phyloP scores from a whole-genome alignment of 2,888 invertebrate genomes.

The Harpalus rufipes region DNA sequence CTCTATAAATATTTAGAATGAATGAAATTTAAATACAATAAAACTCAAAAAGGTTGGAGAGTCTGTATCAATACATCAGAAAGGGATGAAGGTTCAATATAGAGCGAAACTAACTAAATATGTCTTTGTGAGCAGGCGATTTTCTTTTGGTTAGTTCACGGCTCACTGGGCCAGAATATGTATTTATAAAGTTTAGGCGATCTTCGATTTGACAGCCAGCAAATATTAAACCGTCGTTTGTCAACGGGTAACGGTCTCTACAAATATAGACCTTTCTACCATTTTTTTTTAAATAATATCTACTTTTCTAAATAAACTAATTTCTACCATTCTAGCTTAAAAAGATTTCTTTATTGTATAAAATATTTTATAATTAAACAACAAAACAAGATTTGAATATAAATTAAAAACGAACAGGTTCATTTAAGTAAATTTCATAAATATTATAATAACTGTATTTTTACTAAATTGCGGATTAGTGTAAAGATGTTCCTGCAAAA shows the following conservation, averaged over 20 bases:
- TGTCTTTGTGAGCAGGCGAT: constrained; percentile 15
- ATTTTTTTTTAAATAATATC: neutral
- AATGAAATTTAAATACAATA: constrained; percentile 41
- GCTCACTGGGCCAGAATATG: constrained; percentile 42
- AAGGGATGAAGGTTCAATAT: constrained; percentile 28
- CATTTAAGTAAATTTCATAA: too few relatives aligned
- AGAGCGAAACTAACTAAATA: constrained; percentile 36
- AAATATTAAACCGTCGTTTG: constrained; percentile 49
- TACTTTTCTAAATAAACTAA: too few relatives aligned
- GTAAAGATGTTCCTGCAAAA: too few relatives aligned
- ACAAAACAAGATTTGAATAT: too few relatives aligned
- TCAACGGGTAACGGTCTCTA: constrained; percentile 14
- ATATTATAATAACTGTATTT: too few relatives aligned
- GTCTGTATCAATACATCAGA: constrained; percentile 24
- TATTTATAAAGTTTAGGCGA: constrained; percentile 45
- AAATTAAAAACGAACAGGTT: too few relatives aligned
- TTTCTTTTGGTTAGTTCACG: constrained; percentile 39
- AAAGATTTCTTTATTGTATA: too few relatives aligned
- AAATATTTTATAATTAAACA: too few relatives aligned
- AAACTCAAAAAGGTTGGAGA: constrained; percentile 11
- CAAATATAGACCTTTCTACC: neutral
- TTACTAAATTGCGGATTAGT: too few relatives aligned
- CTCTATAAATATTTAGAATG: constrained; percentile 29
- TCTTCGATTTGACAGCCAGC: constrained; percentile 17
- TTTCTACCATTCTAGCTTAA: too few relatives aligned